Evolutionary conservation across 2,888 invertebrate genomes (phyloP).

Genomic region (Sesamia inferens): DNA sequence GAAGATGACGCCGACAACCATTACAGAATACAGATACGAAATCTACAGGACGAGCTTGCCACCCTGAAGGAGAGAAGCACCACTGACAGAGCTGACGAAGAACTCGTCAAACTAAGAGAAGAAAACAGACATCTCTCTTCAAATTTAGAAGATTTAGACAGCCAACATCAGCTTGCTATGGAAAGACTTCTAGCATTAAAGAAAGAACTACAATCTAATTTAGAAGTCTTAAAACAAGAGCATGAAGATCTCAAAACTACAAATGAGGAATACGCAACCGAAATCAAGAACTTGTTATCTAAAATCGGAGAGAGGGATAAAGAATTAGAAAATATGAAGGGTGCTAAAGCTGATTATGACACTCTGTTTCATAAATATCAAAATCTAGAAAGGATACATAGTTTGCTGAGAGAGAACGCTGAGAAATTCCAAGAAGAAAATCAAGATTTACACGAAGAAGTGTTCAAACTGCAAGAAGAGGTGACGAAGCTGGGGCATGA

Average conservation of each 20-base stretch:
- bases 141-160: constrained; percentile 93
- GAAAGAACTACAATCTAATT: constrained; percentile 88
- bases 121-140: constrained; percentile 90
- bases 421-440: constrained; percentile 89
- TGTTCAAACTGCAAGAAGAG: constrained; percentile 86
- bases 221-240: constrained; percentile 85
- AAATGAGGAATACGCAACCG: constrained; percentile 84
- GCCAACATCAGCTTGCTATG: constrained; percentile 93
- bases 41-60: constrained; percentile 83
- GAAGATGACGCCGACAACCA: constrained; percentile 72
- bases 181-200: constrained; percentile 89
- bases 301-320: constrained; percentile 86
- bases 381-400: constrained; percentile 85
- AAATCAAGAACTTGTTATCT: constrained; percentile 81
- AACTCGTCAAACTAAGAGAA: constrained; percentile 87
- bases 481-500: constrained; percentile 86
- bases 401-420: constrained; percentile 84
- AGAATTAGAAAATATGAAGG: constrained; percentile 77
- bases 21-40: constrained; percentile 80
- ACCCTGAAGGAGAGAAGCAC: constrained; percentile 78
- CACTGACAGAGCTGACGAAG: constrained; percentile 77
- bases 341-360: constrained; percentile 77
- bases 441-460: constrained; percentile 88
- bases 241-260: constrained; percentile 84
- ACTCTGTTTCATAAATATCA: constrained; percentile 86